Evolutionary conservation across 2,797 vertebrate genomes (phyloP), one percentile per base, ranked within the genome.

Genomic region (Chaunax sp.): DNA sequence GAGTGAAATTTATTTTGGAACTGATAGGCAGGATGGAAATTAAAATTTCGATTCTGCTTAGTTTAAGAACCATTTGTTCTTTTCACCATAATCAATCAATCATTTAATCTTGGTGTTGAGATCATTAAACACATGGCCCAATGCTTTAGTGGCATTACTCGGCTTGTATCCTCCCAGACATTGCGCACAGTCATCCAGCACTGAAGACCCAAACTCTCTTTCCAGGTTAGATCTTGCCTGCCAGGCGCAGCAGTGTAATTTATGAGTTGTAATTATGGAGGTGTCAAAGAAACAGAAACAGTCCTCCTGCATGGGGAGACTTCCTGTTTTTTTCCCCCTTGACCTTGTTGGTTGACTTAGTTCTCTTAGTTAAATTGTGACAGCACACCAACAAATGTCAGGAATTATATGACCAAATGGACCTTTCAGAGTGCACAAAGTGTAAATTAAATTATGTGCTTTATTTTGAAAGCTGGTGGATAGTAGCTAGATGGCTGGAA

Each of bases 211-310:
- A 14, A 47, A 50, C 49, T 5, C 40, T 58, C 19, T 11, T 1
- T 26, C 49, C 37, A 50, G 40, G 69, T 74, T 59, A 64, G 65
- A 55, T 25, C 55, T 55, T 1, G 7, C 53, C 81, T 47, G 44
- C 77, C 63, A 53, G 57, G 25, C 64, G 15, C 58, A 33, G 64
- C 54, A 16, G 35, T 44, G 23, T 89, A 56, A 88, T 85, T 85
- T 84, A 88, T 81, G 77, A 77, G 52, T 14, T 20, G 55, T 69
- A 85, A 90, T 87, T 83, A 89, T 18, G 15, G 54, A 88, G 83
- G 85, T 88, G 87, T 83, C 77, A 86, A 77, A 81, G 57, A 77
- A 87, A 79, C 75, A 83, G 81, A 88, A 85, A 69, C 82, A 90
- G 82, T 49, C 65, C 61, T 46, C 71, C 55, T 43, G 44, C 40